phyloP scores from a whole-genome alignment of 2,113 vertebrate species.

The Athene cunicularia region DNA sequence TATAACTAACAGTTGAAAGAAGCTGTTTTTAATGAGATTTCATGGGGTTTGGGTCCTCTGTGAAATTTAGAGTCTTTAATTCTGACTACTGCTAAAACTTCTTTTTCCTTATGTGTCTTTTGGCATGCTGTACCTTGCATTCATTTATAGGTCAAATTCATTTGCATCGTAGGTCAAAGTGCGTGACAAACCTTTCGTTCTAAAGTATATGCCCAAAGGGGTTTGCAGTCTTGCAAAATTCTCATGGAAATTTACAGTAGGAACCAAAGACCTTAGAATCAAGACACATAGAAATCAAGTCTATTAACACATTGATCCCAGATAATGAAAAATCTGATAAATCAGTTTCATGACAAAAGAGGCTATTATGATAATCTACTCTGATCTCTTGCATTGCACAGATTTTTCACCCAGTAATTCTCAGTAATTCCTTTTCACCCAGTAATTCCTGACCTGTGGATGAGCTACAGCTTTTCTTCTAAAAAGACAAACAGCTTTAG shows the following conservation, averaged over 20 bases:
- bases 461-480: neutral
- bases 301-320: neutral
- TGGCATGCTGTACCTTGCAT: neutral
- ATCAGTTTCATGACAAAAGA: neutral
- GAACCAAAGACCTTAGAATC: neutral
- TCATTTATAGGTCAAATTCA: neutral
- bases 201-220: neutral
- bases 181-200: rapidly evolving
- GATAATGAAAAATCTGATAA: neutral
- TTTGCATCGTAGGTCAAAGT: neutral
- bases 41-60: neutral
- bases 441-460: neutral
- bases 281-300: neutral
- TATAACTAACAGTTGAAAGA: neutral
- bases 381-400: neutral
- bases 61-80: neutral
- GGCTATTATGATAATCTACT: neutral
- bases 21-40: neutral
- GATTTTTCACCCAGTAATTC: neutral
- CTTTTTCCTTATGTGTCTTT: neutral
- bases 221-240: neutral
- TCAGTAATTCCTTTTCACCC: neutral
- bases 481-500: neutral
- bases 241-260: neutral
- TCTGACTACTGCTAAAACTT: neutral